These are phyloP conservation scores for Antennarius maculatus DNA, from an alignment of 2,797 vertebrate genomes.

Conservation along the genomic window DNA sequence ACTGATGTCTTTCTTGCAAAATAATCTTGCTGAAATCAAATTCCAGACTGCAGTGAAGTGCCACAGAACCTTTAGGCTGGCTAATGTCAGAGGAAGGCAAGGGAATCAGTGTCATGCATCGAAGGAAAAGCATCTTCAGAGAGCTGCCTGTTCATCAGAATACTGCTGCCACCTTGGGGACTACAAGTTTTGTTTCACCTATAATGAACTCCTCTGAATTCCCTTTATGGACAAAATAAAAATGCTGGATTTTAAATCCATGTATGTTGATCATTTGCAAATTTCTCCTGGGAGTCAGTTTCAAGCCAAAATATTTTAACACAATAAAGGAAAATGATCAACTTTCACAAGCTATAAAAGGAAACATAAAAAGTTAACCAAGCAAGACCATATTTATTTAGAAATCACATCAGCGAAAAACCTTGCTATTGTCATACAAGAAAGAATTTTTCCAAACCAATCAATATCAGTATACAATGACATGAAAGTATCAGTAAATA, in stretches of 20 bases:
- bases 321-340: neutral
- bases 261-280: neutral
- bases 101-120: conserved; percentile 46
- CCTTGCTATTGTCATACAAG: conserved; percentile 37
- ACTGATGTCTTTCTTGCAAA: conserved; percentile 21
- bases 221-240: no score
- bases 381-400: conserved; percentile 74
- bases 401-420: conserved; percentile 71
- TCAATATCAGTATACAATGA: conserved; percentile 50
- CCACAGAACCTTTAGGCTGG: conserved; percentile 23
- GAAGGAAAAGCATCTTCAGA: conserved; percentile 15
- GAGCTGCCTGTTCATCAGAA: conserved; percentile 7
- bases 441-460: conserved; percentile 41
- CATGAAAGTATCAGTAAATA: conserved; percentile 50
- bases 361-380: conserved; percentile 18
- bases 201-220: no score
- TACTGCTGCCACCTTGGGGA: conserved; percentile 71
- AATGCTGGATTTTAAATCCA: neutral
- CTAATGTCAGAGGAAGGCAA: conserved; percentile 47
- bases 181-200: neutral
- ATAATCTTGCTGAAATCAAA: conserved; percentile 25
- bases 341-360: neutral
- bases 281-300: neutral
- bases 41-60: conserved; percentile 52
- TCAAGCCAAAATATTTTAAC: neutral